These are phyloP conservation scores for Malurus cyaneus DNA, from an alignment of 2,113 vertebrate genomes.

Conservation along the genomic window DNA sequence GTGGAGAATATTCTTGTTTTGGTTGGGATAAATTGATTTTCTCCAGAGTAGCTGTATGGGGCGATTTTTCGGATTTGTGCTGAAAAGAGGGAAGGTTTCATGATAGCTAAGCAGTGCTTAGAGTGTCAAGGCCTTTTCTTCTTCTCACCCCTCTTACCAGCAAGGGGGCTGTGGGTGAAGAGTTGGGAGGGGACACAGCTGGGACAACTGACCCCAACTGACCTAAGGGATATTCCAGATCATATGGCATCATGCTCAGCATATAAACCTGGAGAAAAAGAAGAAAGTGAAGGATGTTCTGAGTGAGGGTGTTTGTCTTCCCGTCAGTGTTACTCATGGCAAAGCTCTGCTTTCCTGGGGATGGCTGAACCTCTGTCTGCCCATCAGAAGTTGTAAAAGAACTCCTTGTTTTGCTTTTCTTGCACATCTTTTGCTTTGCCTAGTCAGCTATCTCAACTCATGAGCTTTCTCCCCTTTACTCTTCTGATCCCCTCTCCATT, in stretches of 20 bases:
- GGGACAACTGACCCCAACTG: neutral
- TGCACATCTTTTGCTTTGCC: neutral
- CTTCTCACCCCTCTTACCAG: neutral
- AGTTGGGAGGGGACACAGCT: fast-evolving
- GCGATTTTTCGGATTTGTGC: neutral
- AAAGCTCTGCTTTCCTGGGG: neutral
- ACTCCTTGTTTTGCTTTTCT: neutral
- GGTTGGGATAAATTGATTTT: neutral
- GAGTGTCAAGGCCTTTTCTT: neutral
- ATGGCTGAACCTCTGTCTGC: neutral
- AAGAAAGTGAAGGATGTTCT: neutral
- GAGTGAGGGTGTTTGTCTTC: neutral
- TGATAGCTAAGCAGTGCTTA: neutral
- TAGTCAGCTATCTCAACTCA: neutral
- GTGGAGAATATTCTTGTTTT: fast-evolving
- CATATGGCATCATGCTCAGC: neutral
- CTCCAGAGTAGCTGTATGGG: neutral
- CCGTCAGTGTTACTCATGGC: neutral
- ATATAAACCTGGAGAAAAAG: neutral
- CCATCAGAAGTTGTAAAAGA: neutral
- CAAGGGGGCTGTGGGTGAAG: neutral
- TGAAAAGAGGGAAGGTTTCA: neutral
- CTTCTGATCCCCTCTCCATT: neutral
- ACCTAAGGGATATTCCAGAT: neutral
- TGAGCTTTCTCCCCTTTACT: neutral